Evolutionary conservation across 2,113 vertebrate species (phyloP).

Genomic region (Arizona elegans): DNA sequence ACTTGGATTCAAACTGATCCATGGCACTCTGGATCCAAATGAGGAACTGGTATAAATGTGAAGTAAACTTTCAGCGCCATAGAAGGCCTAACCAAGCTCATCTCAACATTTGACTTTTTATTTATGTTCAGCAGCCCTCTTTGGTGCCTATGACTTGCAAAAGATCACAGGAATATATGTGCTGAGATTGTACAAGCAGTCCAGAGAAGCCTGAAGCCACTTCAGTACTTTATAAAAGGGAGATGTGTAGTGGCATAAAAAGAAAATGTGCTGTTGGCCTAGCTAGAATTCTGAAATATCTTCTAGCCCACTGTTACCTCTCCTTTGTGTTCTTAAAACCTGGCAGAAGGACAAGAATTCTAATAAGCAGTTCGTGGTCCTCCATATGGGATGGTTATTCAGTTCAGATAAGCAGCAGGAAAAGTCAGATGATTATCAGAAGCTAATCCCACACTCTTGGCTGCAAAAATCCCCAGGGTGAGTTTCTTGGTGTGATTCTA

Average conservation of each 20-base stretch:
- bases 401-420: constrained; percentile 38
- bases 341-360: constrained; percentile 31
- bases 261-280: neutral
- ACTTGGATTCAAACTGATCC: neutral
- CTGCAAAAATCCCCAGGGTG: constrained; percentile 36
- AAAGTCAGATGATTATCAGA: constrained; percentile 41
- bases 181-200: neutral
- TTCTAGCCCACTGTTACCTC: neutral
- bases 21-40: neutral
- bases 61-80: neutral
- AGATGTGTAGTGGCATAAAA: neutral
- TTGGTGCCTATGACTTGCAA: neutral
- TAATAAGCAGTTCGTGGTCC: constrained; percentile 11
- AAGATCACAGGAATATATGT: fast-evolving
- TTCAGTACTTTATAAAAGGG: neutral
- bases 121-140: neutral
- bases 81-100: neutral
- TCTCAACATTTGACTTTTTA: neutral
- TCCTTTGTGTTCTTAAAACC: constrained; percentile 7
- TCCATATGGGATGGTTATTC: constrained; percentile 22
- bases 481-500: constrained; percentile 5
- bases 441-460: neutral
- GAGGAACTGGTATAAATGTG: neutral
- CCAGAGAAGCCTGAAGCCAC: neutral
- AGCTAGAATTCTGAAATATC: neutral